These are phyloP conservation scores for Antennarius maculatus DNA, from an alignment of 2,797 vertebrate genomes.

Conservation along the genomic window DNA sequence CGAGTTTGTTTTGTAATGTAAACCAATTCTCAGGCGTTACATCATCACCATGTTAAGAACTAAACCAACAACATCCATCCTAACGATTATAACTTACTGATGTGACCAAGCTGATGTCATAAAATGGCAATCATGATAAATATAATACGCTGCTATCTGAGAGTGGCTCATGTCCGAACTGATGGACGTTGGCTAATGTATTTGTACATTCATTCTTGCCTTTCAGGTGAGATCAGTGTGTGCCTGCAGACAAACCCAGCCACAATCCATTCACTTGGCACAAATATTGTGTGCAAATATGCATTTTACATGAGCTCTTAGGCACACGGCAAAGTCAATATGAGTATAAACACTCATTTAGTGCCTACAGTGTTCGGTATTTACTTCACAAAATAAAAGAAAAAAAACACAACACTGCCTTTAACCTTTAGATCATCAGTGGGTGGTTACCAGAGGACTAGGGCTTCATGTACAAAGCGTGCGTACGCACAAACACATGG, in stretches of 20 bases:
- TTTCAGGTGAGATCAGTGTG: background rate
- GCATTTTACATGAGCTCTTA: too few relatives aligned
- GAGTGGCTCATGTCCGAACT: background rate
- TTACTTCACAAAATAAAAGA: background rate
- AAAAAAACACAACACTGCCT: background rate
- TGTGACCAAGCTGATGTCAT: background rate
- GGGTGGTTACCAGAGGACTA: background rate
- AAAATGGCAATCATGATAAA: background rate
- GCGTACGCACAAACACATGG: too few relatives aligned
- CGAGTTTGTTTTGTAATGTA: too few relatives aligned
- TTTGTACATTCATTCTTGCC: background rate
- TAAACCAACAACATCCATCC: background rate
- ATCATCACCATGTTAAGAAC: background rate
- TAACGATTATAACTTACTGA: rapidly evolving
- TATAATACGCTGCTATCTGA: background rate
- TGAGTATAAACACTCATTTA: too few relatives aligned
- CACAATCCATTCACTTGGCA: background rate
- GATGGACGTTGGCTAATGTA: background rate
- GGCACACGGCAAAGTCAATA: too few relatives aligned
- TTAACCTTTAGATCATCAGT: too few relatives aligned
- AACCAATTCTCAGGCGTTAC: background rate
- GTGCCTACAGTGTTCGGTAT: too few relatives aligned
- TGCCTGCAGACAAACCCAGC: too few relatives aligned
- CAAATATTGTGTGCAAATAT: too few relatives aligned
- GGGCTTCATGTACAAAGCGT: too few relatives aligned